Evolutionary conservation across 2,797 vertebrate genomes (phyloP).

Genomic region (Gastrophryne carolinensis): DNA sequence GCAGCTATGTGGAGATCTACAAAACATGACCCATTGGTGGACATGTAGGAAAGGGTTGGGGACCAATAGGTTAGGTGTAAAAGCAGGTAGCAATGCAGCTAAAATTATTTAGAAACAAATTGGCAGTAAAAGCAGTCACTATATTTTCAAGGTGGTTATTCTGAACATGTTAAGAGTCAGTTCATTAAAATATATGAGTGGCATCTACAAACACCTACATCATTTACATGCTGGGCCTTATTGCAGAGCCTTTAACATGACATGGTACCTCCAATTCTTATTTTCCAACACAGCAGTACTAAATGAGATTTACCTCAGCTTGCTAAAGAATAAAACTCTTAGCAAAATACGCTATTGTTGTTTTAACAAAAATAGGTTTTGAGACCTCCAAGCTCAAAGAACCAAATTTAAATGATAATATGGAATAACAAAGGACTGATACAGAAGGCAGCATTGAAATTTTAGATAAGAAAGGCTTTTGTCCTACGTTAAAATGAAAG

Average conservation of each 20-base stretch:
- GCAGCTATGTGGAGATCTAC: too few relatives aligned
- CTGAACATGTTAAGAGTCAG: too few relatives aligned
- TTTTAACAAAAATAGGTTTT: slow-evolving; percentile 33
- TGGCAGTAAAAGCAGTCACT: too few relatives aligned
- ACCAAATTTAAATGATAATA: slow-evolving; percentile 51
- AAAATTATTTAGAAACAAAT: too few relatives aligned
- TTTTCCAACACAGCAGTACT: background rate
- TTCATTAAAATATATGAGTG: background rate
- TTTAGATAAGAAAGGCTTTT: slow-evolving; percentile 47
- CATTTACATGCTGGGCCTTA: background rate
- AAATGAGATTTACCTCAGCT: slow-evolving; percentile 2
- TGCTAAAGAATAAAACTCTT: slow-evolving; percentile 16
- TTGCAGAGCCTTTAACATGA: background rate
- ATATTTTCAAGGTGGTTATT: too few relatives aligned
- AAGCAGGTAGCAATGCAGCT: too few relatives aligned
- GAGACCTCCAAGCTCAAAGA: slow-evolving; percentile 13
- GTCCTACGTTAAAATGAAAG: slow-evolving; percentile 24
- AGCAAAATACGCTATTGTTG: slow-evolving; percentile 21
- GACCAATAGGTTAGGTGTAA: too few relatives aligned
- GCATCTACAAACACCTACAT: background rate
- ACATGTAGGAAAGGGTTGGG: too few relatives aligned
- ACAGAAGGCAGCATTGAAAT: slow-evolving; percentile 37
- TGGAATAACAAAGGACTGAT: slow-evolving; percentile 27
- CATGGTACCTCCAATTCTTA: background rate
- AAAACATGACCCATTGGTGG: too few relatives aligned